Percentiles rank a stretch among this genome's conserved stretches.
Conservation (phyloP, 2,113 vertebrate species). For the Channa maculata region DNA sequence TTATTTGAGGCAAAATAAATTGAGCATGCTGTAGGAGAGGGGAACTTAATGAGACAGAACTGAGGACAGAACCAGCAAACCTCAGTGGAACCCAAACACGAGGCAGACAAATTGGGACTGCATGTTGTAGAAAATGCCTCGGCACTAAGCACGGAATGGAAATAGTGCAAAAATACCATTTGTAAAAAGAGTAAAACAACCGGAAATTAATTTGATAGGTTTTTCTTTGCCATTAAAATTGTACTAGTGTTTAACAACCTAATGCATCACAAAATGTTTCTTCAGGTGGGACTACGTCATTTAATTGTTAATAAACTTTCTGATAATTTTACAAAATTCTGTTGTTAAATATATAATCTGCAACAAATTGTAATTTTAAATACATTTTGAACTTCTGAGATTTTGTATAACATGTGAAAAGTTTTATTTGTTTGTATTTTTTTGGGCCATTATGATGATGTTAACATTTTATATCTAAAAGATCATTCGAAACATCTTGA, state of each 20-base stretch:
- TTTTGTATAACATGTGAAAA: no score
- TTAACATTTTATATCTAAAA: no score
- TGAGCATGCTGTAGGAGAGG: slow-evolving; percentile 67
- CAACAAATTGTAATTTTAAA: no score
- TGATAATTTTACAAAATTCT: no score
- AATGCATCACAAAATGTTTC: no score
- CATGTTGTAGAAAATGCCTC: slow-evolving; percentile 37
- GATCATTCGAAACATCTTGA: no score
- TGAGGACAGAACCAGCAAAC: slow-evolving; percentile 73
- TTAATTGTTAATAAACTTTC: no score
- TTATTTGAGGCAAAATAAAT: slow-evolving; percentile 62
- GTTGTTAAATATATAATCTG: no score
- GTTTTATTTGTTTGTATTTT: no score
- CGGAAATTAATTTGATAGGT: neutral
- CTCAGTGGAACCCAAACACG: slow-evolving; percentile 63
- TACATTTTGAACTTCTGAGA: no score
- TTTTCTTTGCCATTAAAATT: neutral
- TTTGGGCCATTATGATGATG: no score
- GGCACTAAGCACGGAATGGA: neutral
- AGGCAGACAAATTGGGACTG: slow-evolving; percentile 69
- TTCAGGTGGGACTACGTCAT: no score
- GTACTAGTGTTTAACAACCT: neutral
- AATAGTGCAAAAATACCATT: neutral
- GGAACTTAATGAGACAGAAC: slow-evolving; percentile 75
- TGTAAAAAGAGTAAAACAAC: neutral